Evolutionary conservation across 2,888 invertebrate genomes (phyloP), one percentile per base, ranked within the genome.

Genomic region (Hofmannophila pseudospretella): DNA sequence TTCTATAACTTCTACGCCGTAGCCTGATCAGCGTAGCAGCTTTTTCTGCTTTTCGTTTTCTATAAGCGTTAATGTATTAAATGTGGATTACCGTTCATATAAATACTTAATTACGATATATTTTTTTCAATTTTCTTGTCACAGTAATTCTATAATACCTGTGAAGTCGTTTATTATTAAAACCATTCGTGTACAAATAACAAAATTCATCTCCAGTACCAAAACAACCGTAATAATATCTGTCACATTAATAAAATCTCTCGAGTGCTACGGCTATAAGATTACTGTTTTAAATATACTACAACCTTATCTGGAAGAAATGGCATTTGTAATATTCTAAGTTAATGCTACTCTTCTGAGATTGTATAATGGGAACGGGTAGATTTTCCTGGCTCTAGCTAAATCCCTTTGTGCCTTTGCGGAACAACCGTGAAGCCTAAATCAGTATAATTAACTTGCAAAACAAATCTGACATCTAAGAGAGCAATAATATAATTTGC

Each of bases 321-420:
- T 39, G 35, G 34, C 33, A 38, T 32, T 33, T 38, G 38, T 32
- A 36, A 34, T 40, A 39, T 28, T 32, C 60, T 53, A 58, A 59
- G 54, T 60, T 66, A 66, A 65, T 64, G 69, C 58, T 56, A 61
- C 54, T 58, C 53, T 59, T 14, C 31, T 63, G 55, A 70, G 70
- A 70, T 70, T 53, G 54, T 66, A 69, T 70, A 70, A 54, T 45
- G 12, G 10, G 7, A 3, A 7, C 23, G n/a, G n/a, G 25, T 10
- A n/a, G 25, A 8, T 48, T 53, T 52, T 62, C 54, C 23, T 7
- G 27, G 27, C 11, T 27, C 35, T 22, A 19, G 3, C 31, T 31
- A 36, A 58, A 56, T 55, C 51, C 58, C 64, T 59, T 69, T 68
- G 64, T 67, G 58, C 48, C 43, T 54, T 59, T n/a, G 2, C n/a